Conservation (phyloP, 2,888 invertebrate genomes). For the Eledona agricola region DNA sequence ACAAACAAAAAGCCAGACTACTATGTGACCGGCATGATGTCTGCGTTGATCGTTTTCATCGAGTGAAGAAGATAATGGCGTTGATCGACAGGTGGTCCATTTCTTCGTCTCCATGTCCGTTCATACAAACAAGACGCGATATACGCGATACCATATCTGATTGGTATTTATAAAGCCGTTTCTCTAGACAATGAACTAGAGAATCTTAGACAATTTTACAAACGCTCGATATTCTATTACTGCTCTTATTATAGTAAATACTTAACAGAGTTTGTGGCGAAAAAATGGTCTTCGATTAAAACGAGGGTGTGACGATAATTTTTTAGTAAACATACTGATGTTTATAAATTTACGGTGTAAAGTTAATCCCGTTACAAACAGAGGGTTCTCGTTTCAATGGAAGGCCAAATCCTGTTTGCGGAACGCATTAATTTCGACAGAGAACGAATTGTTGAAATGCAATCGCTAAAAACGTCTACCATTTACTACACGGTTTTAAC, state of each 20-base stretch:
- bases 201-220: constrained; percentile 41
- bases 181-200: constrained; percentile 41
- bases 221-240: constrained; percentile 38
- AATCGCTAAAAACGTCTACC: too few species aligned
- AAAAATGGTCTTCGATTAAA: constrained; percentile 42
- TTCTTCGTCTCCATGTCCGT: constrained; percentile 40
- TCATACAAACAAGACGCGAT: constrained; percentile 37
- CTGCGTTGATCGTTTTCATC: constrained; percentile 9
- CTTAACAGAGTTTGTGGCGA: too few species aligned
- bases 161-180: constrained; percentile 49
- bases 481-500: too few species aligned
- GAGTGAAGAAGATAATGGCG: constrained; percentile 19
- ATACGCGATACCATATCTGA: constrained; percentile 46
- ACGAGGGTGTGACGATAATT: constrained; percentile 8
- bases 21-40: constrained; percentile 4
- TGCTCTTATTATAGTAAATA: constrained; percentile 40
- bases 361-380: constrained; percentile 12
- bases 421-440: constrained; percentile 21
- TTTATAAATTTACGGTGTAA: constrained; percentile 10
- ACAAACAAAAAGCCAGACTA: too few species aligned
- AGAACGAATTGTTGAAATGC: too few species aligned
- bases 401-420: constrained; percentile 16
- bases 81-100: constrained; percentile 43
- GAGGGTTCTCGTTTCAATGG: constrained; percentile 18
- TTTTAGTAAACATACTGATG: constrained; percentile 6